phyloP scores from a whole-genome alignment of 2,797 vertebrate genomes.

The Eremophila alpestris region DNA sequence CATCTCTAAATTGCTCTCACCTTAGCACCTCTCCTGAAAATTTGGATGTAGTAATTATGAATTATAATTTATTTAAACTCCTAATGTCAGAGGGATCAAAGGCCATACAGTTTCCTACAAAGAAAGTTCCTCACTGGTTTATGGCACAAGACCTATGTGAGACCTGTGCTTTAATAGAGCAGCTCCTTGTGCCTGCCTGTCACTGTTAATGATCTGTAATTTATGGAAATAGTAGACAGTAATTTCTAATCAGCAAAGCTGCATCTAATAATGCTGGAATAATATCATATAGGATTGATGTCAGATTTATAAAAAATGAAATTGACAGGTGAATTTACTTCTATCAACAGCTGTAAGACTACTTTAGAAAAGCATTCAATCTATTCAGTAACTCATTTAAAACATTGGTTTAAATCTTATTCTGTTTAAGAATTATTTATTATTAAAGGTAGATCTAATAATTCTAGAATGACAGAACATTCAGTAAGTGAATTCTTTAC shows the following conservation, averaged over 20 bases:
- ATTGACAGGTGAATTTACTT: slow-evolving; percentile 34
- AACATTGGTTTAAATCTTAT: not conserved
- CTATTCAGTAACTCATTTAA: not conserved
- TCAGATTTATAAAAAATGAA: not conserved
- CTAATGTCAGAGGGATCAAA: slow-evolving; percentile 14
- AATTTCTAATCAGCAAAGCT: slow-evolving; percentile 55
- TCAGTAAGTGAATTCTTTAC: not conserved
- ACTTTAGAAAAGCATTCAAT: not conserved
- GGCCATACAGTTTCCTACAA: not conserved
- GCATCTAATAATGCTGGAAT: slow-evolving; percentile 23
- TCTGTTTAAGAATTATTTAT: not conserved
- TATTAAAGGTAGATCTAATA: not conserved
- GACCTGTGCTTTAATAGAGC: slow-evolving; percentile 13
- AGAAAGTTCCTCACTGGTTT: not conserved
- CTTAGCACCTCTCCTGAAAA: slow-evolving; percentile 16
- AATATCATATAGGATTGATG: slow-evolving; percentile 17
- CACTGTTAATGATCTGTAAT: slow-evolving; percentile 58
- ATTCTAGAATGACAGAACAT: not conserved
- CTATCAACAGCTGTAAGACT: not conserved
- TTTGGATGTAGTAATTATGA: not conserved
- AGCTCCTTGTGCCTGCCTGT: slow-evolving; percentile 10
- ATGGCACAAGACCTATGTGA: not conserved
- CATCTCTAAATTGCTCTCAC: slow-evolving; percentile 6
- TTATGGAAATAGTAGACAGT: slow-evolving; percentile 31
- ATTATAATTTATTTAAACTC: slow-evolving; percentile 32